Evolutionary conservation across 2,888 invertebrate genomes (phyloP), one percentile per base, ranked within the genome.

Genomic region (Noctua janthina): DNA sequence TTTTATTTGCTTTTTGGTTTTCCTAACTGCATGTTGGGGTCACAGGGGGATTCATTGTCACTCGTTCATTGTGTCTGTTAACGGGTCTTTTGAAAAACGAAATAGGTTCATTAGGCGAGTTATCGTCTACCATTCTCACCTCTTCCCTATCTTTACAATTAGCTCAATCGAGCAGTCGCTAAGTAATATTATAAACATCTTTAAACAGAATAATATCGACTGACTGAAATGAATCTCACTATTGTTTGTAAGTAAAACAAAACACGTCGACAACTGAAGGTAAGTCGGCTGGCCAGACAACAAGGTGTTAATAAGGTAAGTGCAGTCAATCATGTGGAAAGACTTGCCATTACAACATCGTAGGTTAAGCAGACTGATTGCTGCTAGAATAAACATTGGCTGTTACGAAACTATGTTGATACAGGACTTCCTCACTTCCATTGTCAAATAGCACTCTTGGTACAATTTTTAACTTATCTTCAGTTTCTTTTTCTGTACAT

Each of bases 161-260:
- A 56, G 46, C 35, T n/a, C 67, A 43, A 54, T 71, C 15, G 35
- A 49, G 11, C 69, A 59, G 23, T 46, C 62, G 39, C 20, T 39
- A 64, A 54, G 29, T 74, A 69, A 7, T 29, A 71, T 59, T 78
- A 39, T 76, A 82, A 74, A 77, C 39, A 74, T 35, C 13, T 66
- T 59, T 54, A 56, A 73, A 75, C 64, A 64, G 62, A 83, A 83
- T 78, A 76, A 79, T 71, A 82, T 80, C 78, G 80, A 74, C 64
- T 73, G 79, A 83, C 81, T 86, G 76, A 71, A 82, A 84, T 86
- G 86, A 87, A 82, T 89, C 86, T 59, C 88, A 78, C 82, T 84
- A 86, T 87, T 88, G 84, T 87, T 87, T 23, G 23, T 84, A 68
- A 78, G 43, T 82, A 70, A 71, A 82, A 79, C 62, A 79, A 76